Base-by-base conservation (phyloP, 2,797 vertebrate species). In the Coreius guichenoti region DNA sequence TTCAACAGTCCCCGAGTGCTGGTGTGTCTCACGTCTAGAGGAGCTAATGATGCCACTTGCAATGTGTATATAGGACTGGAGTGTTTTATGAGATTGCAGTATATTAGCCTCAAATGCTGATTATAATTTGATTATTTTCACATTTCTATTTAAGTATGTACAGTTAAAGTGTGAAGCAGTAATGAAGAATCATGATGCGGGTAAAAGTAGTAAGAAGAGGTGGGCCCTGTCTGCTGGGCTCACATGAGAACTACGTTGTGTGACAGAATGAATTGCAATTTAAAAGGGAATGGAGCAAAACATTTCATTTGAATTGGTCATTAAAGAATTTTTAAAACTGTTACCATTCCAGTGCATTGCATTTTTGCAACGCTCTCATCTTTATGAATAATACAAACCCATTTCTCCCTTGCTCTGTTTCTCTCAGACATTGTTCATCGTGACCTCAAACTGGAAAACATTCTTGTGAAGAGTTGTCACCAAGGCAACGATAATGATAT, bases 381-480 rank as follows among this genome's bases (percentile, higher is more conserved):
- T 58, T 19, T 61, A 54, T 76, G 58, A 47, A 33, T 72, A 72
- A 68, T 68, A 68, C n/a, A 11, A 43, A 36, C 21, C 51, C 75
- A 72, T 79, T 54, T 58, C 17, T 81, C 65, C 11, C 83, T 72
- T 43, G 33, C 63, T 49, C 39, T 76, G 11, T 54, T 81, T 33
- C 82, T 54, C 93, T 90, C 93, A 98, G 97, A 95, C 93, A 97
- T 96, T 89, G 93, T 96, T 86, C 95, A 94, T 81, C 93, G 96
- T 85, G 96, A 97, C 93, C 94, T 98, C 90, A 98, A 99, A 93
- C 93, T 97, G 91, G 97, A 97, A 92, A 98, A 98, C 93, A 97
- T 98, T 94, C 95, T 97, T 86, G 95, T 98, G 93, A 98, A 97
- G 94, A 96, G 95, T 91, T 92, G 91, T 91, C 94, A 93, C 54